These are phyloP conservation scores for Falcaria lacertinaria DNA, from an alignment of 2,888 invertebrate species.

Conservation along the genomic window DNA sequence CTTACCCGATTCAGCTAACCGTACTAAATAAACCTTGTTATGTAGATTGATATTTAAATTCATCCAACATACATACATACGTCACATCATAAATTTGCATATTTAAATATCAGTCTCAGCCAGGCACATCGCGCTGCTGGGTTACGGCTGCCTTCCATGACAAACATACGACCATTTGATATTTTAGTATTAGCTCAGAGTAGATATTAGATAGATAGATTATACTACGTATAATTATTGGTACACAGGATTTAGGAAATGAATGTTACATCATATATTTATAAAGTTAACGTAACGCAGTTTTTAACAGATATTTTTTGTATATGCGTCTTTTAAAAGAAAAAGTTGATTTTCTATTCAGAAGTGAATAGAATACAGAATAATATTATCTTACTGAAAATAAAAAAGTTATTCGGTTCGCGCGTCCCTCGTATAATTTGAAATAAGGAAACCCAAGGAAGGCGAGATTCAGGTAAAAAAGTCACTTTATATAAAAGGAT, in stretches of 20 bases:
- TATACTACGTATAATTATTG: no score
- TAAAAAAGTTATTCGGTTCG: slow-evolving; percentile 21
- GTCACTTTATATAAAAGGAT: slow-evolving; percentile 41
- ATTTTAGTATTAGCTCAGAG: no score
- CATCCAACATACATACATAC: slow-evolving; percentile 21
- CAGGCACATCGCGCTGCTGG: background rate
- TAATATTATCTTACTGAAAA: slow-evolving; percentile 16
- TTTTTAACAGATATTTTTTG: no score
- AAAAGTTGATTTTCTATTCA: background rate
- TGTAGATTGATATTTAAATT: slow-evolving; percentile 30
- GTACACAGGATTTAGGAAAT: no score
- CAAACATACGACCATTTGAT: no score
- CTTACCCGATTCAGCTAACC: background rate
- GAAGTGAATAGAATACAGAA: background rate
- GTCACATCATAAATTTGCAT: slow-evolving; percentile 15
- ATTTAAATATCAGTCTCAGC: slow-evolving; percentile 6
- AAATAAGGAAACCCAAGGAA: slow-evolving; percentile 35
- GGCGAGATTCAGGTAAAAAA: slow-evolving; percentile 37
- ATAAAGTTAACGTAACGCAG: no score
- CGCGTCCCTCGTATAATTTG: slow-evolving; percentile 33
- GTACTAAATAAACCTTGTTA: slow-evolving; percentile 9
- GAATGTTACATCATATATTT: no score
- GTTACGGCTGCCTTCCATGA: no score
- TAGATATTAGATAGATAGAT: no score
- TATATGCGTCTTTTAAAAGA: no score